Conservation (phyloP, 2,888 invertebrate genomes). For the Drosophila niveifrons region DNA sequence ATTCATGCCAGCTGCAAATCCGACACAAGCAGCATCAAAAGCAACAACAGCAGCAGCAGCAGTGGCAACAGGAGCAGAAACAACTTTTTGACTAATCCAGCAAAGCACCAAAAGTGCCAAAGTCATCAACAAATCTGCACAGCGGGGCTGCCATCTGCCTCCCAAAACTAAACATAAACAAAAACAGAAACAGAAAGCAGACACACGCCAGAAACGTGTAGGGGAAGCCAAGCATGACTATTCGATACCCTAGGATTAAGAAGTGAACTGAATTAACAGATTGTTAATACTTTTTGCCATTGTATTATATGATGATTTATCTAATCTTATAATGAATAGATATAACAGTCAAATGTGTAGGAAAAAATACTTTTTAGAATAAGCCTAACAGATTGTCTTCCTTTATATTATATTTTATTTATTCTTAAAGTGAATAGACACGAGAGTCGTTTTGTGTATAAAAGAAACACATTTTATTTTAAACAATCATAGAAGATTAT, state of each 20-base stretch:
- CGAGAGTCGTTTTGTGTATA: too few relatives aligned
- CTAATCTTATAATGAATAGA: too few relatives aligned
- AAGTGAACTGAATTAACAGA: too few relatives aligned
- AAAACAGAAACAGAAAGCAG: conserved; percentile 50
- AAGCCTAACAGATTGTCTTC: too few relatives aligned
- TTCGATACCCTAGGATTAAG: conserved; percentile 1
- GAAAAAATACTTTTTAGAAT: too few relatives aligned
- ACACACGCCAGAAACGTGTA: neutral
- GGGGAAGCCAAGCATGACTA: neutral
- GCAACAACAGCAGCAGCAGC: conserved; percentile 3
- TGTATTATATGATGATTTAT: too few relatives aligned
- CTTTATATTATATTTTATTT: too few relatives aligned
- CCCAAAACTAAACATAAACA: conserved; percentile 64
- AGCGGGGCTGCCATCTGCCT: conserved; percentile 28
- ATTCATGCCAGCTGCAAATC: conserved; percentile 39
- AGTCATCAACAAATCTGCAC: conserved; percentile 75
- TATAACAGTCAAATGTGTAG: too few relatives aligned
- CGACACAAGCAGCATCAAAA: neutral
- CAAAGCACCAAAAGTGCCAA: conserved; percentile 67
- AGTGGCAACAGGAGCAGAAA: conserved; percentile 22
- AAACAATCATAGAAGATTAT: too few relatives aligned
- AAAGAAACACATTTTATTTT: too few relatives aligned
- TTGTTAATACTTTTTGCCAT: too few relatives aligned
- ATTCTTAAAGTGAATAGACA: too few relatives aligned
- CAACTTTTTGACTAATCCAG: conserved; percentile 58